These are phyloP conservation scores for Cremastinae sp. DNA, from an alignment of 2,888 invertebrate genomes.

Conservation along the genomic window DNA sequence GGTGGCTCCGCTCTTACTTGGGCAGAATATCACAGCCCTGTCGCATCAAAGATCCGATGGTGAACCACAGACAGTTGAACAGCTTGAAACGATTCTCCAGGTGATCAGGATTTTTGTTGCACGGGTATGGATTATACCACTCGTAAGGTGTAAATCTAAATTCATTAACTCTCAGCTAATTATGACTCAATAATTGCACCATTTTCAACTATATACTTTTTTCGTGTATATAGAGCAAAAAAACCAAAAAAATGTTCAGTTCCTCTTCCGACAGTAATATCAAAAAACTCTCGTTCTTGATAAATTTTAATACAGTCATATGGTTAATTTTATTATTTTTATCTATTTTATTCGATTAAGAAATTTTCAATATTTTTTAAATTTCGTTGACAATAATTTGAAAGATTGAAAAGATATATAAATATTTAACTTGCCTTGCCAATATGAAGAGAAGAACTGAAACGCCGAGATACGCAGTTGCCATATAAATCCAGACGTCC, in stretches of 20 bases:
- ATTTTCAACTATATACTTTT: background rate
- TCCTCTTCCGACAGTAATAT: background rate
- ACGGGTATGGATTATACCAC: slow-evolving; percentile 95
- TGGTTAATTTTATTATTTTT: background rate
- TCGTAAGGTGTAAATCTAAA: slow-evolving; percentile 96
- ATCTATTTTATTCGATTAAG: background rate
- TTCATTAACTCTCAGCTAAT: slow-evolving; percentile 65
- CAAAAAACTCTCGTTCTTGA: too few relatives aligned
- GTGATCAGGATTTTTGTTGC: slow-evolving; percentile 90
- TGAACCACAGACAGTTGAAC: slow-evolving; percentile 98
- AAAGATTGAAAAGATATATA: background rate
- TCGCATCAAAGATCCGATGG: slow-evolving; percentile 96
- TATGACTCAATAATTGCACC: background rate
- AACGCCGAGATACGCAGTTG: slow-evolving; percentile 85
- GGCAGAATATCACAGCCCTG: slow-evolving; percentile 98
- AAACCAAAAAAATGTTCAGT: background rate
- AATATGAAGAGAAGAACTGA: slow-evolving; percentile 84
- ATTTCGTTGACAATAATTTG: background rate
- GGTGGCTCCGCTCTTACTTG: slow-evolving; percentile 85
- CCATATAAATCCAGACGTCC: slow-evolving; percentile 86
- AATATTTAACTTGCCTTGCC: slow-evolving; percentile 82
- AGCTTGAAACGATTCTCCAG: slow-evolving; percentile 96
- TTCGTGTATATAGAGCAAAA: background rate
- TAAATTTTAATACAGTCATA: too few relatives aligned
- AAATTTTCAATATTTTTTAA: background rate